Evolutionary conservation across 2,797 vertebrate genomes (phyloP), one percentile per base, ranked within the genome.

Genomic region (Coracias cyanogaster): DNA sequence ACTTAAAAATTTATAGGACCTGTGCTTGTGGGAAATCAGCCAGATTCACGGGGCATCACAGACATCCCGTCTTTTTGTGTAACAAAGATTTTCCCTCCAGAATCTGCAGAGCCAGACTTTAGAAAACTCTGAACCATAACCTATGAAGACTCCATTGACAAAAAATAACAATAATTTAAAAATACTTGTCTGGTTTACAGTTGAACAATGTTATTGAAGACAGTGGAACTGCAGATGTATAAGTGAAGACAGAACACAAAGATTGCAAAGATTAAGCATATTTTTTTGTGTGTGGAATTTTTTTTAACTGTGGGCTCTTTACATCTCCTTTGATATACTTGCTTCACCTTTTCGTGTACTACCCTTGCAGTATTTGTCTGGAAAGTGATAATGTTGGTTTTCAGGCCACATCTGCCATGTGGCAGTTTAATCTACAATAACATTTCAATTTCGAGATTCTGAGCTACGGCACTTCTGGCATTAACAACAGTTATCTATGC

Each of bases 401-500:
- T 70, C 9, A 25, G 31, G 21, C 9, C 31, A 31, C 0, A 0
- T 62, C 48, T 77, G 20, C 19, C 33, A 25, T 12, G 14, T 45
- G 13, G 8, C 20, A 39, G 4, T 39, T 62, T 35, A 60, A 12
- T 39, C 54, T 89, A 35, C 57, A 92, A 35, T 9, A 43, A 3
- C 11, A 52, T 26, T 78, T 93, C 45, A 25, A 24, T 58, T 37
- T 46, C 1, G 3, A 49, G 6, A 64, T 81, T 83, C 55, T 78
- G 16, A 77, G 51, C 43, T 82, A 28, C 51, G 37, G 35, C 7
- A 20, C 10, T 78, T 78, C 28, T 3, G 4, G 3, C 11, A 48
- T 39, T 66, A 71, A 43, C 14, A 81, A 54, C 7, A 46, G 46
- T 22, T 48, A 83, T 10, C 48, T 64, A 16, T 5, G 20, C 62